phyloP scores from a whole-genome alignment of 2,888 invertebrate genomes.

The Erebia epiphron region DNA sequence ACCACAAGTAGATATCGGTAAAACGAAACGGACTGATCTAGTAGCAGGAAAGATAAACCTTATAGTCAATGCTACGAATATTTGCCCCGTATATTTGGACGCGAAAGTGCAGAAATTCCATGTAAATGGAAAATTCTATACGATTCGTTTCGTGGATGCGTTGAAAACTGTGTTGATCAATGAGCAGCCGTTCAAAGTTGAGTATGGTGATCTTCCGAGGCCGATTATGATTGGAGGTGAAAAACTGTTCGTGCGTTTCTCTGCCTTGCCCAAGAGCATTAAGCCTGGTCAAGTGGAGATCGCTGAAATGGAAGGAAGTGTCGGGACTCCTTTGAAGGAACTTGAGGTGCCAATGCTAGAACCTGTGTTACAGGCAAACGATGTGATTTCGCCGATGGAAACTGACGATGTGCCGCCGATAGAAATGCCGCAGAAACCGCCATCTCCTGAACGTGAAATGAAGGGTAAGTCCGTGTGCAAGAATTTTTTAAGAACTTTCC shows the following conservation, averaged over 20 bases:
- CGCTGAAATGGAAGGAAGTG: constrained; percentile 87
- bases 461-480: constrained; percentile 56
- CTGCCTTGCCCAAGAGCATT: constrained; percentile 88
- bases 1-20: constrained; percentile 96
- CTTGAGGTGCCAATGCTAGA: constrained; percentile 46
- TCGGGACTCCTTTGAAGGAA: not conserved
- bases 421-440: constrained; percentile 56
- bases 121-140: constrained; percentile 87
- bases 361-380: constrained; percentile 26
- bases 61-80: constrained; percentile 90
- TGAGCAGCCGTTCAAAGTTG: constrained; percentile 89
- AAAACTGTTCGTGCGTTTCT: constrained; percentile 91
- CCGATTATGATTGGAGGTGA: constrained; percentile 88
- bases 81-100: constrained; percentile 92
- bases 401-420: constrained; percentile 56
- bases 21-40: constrained; percentile 88
- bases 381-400: constrained; percentile 48
- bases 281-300: constrained; percentile 88
- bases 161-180: constrained; percentile 90
- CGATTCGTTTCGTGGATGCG: constrained; percentile 91
- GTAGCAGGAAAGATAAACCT: constrained; percentile 93
- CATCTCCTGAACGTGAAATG: constrained; percentile 68
- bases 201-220: constrained; percentile 93
- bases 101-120: constrained; percentile 91
- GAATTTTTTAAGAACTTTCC: too few relatives aligned